These are phyloP conservation scores for Nanorana parkeri DNA, from an alignment of 2,113 vertebrate species.

Conservation along the genomic window DNA sequence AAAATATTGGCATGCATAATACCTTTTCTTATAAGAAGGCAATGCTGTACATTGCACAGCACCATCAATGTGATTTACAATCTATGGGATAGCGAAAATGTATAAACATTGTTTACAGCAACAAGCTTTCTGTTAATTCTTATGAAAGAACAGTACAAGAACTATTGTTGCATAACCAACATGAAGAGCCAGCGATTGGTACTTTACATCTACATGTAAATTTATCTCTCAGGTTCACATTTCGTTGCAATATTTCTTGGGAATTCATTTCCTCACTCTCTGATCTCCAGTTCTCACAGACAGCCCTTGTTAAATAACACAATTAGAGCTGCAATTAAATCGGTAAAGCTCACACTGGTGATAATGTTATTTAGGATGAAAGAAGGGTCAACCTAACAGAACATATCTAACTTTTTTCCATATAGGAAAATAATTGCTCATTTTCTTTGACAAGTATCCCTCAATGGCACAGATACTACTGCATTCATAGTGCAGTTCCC, in stretches of 20 bases:
- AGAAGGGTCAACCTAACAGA: background rate
- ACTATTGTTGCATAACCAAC: too few species aligned
- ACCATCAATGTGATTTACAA: too few species aligned
- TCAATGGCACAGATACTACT: too few species aligned
- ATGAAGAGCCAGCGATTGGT: background rate
- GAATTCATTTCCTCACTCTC: slow-evolving; percentile 18
- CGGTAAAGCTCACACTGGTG: background rate
- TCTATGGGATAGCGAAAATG: too few species aligned
- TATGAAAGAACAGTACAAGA: too few species aligned
- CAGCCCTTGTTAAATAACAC: slow-evolving; percentile 1
- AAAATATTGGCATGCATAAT: too few species aligned
- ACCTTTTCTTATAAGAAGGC: too few species aligned
- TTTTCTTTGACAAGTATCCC: background rate
- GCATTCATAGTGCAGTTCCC: too few species aligned
- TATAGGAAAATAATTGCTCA: background rate
- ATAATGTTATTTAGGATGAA: slow-evolving; percentile 9
- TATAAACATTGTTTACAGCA: too few species aligned
- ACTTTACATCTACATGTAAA: slow-evolving; percentile 9
- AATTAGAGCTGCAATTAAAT: background rate
- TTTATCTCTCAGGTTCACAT: background rate
- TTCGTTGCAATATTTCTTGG: slow-evolving; percentile 25
- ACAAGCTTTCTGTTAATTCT: too few species aligned
- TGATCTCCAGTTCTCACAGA: slow-evolving; percentile 8
- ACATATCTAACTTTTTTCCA: background rate
- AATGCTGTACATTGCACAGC: too few species aligned